A percentile compares a stretch with the other conserved stretches of the same genome.
These are phyloP conservation scores for Meda fulgida DNA, from an alignment of 2,797 vertebrate species.

Conservation along the genomic window DNA sequence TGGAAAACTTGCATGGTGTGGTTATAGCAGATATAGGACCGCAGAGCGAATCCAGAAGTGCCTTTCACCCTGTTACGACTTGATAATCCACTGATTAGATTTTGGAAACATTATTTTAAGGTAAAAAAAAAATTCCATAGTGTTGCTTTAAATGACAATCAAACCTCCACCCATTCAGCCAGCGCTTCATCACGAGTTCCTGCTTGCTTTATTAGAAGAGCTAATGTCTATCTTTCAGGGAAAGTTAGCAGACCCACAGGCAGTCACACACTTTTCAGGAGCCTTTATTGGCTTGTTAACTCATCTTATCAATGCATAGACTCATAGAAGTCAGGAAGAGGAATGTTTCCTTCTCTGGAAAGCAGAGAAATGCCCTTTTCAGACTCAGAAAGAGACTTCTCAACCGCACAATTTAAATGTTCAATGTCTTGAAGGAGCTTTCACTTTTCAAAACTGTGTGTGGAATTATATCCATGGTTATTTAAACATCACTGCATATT, in stretches of 20 bases:
- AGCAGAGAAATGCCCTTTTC: constrained; percentile 36
- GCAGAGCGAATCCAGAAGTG: too few relatives aligned
- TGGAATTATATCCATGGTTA: not conserved
- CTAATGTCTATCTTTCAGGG: constrained; percentile 36
- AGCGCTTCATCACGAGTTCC: constrained; percentile 53
- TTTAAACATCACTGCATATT: not conserved
- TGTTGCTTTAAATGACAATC: constrained; percentile 3
- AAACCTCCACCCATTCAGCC: constrained; percentile 62
- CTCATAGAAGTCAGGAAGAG: constrained; percentile 53
- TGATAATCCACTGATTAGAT: too few relatives aligned
- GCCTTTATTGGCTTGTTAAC: constrained; percentile 13
- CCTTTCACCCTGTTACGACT: too few relatives aligned
- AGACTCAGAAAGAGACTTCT: not conserved
- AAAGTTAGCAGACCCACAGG: constrained; percentile 16
- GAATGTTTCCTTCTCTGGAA: constrained; percentile 48
- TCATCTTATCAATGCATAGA: constrained; percentile 54
- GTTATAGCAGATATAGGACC: too few relatives aligned
- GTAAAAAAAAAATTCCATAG: too few relatives aligned
- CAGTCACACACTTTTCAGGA: constrained; percentile 11
- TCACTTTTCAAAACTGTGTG: not conserved
- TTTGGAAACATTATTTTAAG: too few relatives aligned
- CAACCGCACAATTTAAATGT: not conserved
- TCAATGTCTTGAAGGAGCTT: not conserved
- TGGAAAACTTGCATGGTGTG: too few relatives aligned
- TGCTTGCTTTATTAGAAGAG: constrained; percentile 63